Percentiles rank a stretch among this genome's conserved stretches.
These are phyloP conservation scores for Siphlonurus alternatus DNA, from an alignment of 2,888 invertebrate genomes.

Conservation along the genomic window DNA sequence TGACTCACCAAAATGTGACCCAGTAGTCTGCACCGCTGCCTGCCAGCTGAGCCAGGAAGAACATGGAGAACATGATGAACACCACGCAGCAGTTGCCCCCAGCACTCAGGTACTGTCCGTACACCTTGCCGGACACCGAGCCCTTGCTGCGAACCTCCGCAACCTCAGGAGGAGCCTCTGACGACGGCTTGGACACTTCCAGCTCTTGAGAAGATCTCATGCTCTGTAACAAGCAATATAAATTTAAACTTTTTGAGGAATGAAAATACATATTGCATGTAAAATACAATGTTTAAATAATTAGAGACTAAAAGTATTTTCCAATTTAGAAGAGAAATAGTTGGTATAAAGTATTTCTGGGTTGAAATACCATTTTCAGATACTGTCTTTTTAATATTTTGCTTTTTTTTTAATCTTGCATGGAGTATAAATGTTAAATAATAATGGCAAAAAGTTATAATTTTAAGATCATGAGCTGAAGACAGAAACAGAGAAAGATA, in stretches of 20 bases:
- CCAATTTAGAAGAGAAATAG: too few species aligned
- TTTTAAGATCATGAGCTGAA: too few species aligned
- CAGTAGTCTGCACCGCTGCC: slow-evolving; percentile 51
- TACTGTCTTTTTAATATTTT: too few species aligned
- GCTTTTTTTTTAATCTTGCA: too few species aligned
- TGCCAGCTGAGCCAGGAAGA: slow-evolving; percentile 38
- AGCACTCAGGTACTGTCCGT: slow-evolving; percentile 50
- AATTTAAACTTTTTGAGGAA: not conserved
- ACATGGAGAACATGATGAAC: slow-evolving; percentile 39
- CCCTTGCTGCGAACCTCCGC: slow-evolving; percentile 46
- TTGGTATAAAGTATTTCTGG: too few species aligned
- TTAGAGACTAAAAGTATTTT: too few species aligned
- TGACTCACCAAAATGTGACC: slow-evolving; percentile 49
- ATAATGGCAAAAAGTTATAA: too few species aligned
- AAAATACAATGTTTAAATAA: too few species aligned
- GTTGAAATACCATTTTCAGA: too few species aligned
- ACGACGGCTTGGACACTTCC: slow-evolving; percentile 4
- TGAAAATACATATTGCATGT: not conserved
- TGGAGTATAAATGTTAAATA: too few species aligned
- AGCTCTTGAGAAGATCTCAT: slow-evolving; percentile 5
- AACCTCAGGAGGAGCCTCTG: slow-evolving; percentile 21
- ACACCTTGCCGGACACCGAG: slow-evolving; percentile 38
- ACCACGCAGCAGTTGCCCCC: slow-evolving; percentile 49
- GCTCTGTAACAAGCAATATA: slow-evolving; percentile 4
- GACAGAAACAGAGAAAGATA: too few species aligned